Percentiles rank a stretch among this genome's conserved stretches.
Conservation (phyloP, 2,797 vertebrate species). For the Danio tinwini region DNA sequence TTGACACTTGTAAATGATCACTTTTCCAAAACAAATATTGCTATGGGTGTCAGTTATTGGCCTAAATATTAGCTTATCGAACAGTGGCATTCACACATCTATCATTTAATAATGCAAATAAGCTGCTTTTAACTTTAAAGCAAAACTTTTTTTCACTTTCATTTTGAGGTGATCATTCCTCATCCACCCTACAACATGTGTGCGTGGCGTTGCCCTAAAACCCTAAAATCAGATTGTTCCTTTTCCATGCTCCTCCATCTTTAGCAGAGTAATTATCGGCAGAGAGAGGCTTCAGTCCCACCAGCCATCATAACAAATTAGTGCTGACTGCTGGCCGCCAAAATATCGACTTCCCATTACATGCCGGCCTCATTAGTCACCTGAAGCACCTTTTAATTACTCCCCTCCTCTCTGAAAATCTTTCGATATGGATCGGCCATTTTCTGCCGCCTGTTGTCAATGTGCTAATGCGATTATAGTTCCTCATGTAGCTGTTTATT, state of each 20-base stretch:
- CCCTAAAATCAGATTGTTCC: conserved; percentile 7
- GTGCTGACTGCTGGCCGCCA: conserved; percentile 83
- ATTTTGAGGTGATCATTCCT: neutral
- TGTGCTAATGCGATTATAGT: conserved; percentile 86
- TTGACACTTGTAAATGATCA: too few species aligned
- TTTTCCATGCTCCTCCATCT: conserved; percentile 39
- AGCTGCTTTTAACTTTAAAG: neutral
- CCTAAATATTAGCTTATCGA: too few species aligned
- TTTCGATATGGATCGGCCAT: conserved; percentile 78
- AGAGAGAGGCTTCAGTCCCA: conserved; percentile 67
- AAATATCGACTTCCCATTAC: conserved; percentile 88
- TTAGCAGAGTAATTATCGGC: conserved; percentile 77
- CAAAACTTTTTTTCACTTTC: too few species aligned
- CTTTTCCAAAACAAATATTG: too few species aligned
- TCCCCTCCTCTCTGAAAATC: conserved; percentile 69
- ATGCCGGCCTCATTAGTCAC: conserved; percentile 89
- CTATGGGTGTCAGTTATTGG: too few species aligned
- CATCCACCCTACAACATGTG: neutral
- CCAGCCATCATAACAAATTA: conserved; percentile 88
- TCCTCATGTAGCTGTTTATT: conserved; percentile 80
- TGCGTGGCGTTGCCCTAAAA: conserved; percentile 20
- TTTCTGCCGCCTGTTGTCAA: conserved; percentile 66
- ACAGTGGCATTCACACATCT: too few species aligned
- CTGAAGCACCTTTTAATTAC: conserved; percentile 97
- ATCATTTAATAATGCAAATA: too few species aligned